Conservation (phyloP, 2,888 invertebrate genomes). For the Nephrocerus scutellatus region DNA sequence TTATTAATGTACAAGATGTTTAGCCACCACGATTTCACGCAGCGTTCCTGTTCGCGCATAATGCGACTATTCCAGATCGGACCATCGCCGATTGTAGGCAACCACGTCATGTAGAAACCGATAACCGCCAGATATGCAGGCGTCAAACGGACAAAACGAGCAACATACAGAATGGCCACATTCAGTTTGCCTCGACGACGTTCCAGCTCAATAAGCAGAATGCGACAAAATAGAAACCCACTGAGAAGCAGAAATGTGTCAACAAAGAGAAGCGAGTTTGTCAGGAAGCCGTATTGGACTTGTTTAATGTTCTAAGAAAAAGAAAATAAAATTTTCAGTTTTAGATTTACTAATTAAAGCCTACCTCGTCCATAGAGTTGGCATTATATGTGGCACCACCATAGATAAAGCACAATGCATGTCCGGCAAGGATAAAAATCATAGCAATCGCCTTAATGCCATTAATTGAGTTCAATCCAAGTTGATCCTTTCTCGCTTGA, state of each 20-base stretch:
- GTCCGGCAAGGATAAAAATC: constrained; percentile 60
- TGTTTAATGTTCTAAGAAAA: constrained; percentile 52
- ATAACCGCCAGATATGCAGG: constrained; percentile 68
- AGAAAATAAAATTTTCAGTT: constrained; percentile 21
- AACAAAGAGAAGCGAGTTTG: constrained; percentile 64
- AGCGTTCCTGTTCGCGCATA: constrained; percentile 52
- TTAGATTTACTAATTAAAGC: constrained; percentile 12
- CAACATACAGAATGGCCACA: constrained; percentile 55
- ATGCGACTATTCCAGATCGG: constrained; percentile 65
- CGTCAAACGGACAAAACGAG: constrained; percentile 65
- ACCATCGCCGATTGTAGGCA: constrained; percentile 62
- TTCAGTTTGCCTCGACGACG: constrained; percentile 59
- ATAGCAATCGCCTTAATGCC: constrained; percentile 63
- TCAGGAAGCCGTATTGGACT: constrained; percentile 55
- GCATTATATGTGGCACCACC: constrained; percentile 63
- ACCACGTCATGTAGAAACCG: constrained; percentile 65
- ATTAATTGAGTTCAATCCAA: constrained; percentile 58
- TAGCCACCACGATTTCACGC: constrained; percentile 64
- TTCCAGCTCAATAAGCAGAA: constrained; percentile 61
- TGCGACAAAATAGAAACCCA: constrained; percentile 62
- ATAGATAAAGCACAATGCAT: constrained; percentile 59
- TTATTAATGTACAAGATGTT: constrained; percentile 69
- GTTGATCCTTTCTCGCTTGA: constrained; percentile 48
- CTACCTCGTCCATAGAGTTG: constrained; percentile 49
- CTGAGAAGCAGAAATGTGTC: constrained; percentile 65